These are phyloP conservation scores for Lepidochrysops patricia DNA, from an alignment of 2,888 invertebrate genomes.

Conservation along the genomic window DNA sequence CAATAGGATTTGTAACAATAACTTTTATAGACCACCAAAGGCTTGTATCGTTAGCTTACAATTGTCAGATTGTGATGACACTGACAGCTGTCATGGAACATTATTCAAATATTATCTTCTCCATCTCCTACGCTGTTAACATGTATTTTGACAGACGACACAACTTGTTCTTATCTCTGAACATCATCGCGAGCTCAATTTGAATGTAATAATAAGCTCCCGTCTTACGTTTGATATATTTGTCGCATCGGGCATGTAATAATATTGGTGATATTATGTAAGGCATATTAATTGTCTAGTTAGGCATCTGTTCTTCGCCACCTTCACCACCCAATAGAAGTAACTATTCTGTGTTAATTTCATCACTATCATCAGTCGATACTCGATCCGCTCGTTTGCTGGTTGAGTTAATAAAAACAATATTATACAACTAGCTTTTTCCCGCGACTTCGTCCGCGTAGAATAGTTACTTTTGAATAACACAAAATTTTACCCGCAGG, in stretches of 20 bases:
- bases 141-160: constrained; percentile 75
- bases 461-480: no score
- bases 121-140: constrained; percentile 57
- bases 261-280: not conserved
- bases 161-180: constrained; percentile 61
- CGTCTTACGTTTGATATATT: constrained; percentile 52
- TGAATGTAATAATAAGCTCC: constrained; percentile 69
- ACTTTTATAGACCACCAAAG: constrained; percentile 66
- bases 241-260: no score
- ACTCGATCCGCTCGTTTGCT: no score
- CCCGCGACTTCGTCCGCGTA: no score
- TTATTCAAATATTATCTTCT: constrained; percentile 47
- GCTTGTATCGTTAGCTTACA: constrained; percentile 64
- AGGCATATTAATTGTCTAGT: no score
- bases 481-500: no score
- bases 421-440: no score
- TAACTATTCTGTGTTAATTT: no score
- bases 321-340: no score
- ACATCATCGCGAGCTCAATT: constrained; percentile 67
- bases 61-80: constrained; percentile 45
- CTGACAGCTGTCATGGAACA: constrained; percentile 63
- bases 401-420: no score
- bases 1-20: not conserved
- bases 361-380: no score
- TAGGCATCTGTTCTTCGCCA: no score